Evolutionary conservation across 2,797 vertebrate genomes (phyloP), one percentile per base, ranked within the genome.

Genomic region (Natrix natrix): DNA sequence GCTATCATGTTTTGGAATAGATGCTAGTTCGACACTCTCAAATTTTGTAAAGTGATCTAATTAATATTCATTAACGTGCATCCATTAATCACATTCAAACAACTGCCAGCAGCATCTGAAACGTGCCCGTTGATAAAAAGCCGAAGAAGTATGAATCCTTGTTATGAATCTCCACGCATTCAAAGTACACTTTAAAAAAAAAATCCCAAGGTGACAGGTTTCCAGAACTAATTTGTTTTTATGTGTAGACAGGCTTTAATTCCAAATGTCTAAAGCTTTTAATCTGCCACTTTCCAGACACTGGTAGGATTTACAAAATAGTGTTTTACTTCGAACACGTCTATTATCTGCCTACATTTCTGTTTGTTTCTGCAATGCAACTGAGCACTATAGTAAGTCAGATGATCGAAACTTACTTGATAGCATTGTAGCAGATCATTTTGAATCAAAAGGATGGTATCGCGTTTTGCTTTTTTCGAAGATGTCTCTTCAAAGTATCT

Each of bases 51-150:
- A 92, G 93, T 60, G 90, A 94, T 88, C 22, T 94, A 87, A 92
- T 94, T 94, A 91, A 91, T 95, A 94, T 93, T 93, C 20, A 95
- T 93, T 92, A 93, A 86, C 22, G 43, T 92, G 5, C n/a, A 91
- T 78, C n/a, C 57, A 94, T 95, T 94, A 90, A 93, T 95, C 16
- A 17, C 89, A 59, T 94, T 95, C 90, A 92, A 86, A 95, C 48
- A 86, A 88, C 92, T 93, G 88, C n/a, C 92, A 89, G 26, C 52
- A 91, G 66, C 24, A 94, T 2, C 89, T 91, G 87, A 66, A 86
- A 89, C 14, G 88, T 90, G 28, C 66, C 60, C 86, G 87, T 66
- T 92, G 90, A 93, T 48, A 95, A 92, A 63, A 93, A 94, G 4
- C 28, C 90, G 37, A 94, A 61, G 6, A 93, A 63, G 28, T 92